Evolutionary conservation across 2,797 vertebrate species (phyloP).

Genomic region (Diplodus puntazzo): DNA sequence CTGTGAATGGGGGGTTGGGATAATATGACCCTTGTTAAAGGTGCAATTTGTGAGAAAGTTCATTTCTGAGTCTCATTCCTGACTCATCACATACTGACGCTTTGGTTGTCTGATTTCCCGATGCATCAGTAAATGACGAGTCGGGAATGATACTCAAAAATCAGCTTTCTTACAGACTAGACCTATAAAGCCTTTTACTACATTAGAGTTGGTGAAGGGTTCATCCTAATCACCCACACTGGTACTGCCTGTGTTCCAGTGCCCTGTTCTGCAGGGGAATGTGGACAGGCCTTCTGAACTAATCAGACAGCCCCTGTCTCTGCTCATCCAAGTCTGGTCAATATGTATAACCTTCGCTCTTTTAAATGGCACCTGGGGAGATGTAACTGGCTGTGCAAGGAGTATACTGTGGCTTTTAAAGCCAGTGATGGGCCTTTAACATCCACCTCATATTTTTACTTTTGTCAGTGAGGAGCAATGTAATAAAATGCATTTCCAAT

Average conservation of each 20-base stretch:
- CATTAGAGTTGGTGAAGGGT: neutral
- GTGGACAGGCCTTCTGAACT: conserved; percentile 14
- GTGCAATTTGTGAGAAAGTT: no score
- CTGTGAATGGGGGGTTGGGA: neutral
- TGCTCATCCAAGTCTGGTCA: conserved; percentile 40
- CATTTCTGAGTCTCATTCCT: no score
- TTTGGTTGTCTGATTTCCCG: no score
- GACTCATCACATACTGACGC: no score
- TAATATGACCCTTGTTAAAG: neutral
- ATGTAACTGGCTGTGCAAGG: conserved; percentile 36
- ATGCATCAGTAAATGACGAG: no score
- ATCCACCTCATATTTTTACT: conserved; percentile 5
- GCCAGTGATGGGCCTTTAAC: neutral
- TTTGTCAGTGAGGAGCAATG: conserved; percentile 1
- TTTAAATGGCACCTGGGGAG: conserved; percentile 42
- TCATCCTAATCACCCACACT: conserved; percentile 3
- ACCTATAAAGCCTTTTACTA: neutral
- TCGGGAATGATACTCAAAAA: no score
- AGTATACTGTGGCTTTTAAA: conserved; percentile 32
- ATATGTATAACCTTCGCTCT: conserved; percentile 42
- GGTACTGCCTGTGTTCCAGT: conserved; percentile 10
- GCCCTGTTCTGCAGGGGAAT: conserved; percentile 10
- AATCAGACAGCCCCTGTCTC: conserved; percentile 22
- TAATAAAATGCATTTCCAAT: neutral
- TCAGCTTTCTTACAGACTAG: no score